Conservation (phyloP, 2,888 invertebrate genomes). For the Gari tellinella region DNA sequence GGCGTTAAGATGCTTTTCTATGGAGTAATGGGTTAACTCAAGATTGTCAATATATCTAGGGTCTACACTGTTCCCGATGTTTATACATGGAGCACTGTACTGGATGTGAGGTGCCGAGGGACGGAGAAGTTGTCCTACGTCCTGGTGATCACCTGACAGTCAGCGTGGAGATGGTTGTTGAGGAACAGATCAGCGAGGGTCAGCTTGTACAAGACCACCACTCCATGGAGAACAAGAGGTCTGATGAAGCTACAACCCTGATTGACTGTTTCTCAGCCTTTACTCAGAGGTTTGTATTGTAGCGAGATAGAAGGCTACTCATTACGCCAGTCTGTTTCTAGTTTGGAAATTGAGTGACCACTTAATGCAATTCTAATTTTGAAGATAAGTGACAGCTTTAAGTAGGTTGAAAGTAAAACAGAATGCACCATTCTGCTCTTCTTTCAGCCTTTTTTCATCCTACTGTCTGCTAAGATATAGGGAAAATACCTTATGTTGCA, state of each 20-base stretch:
- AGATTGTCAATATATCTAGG: constrained; percentile 84
- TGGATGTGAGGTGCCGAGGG: constrained; percentile 86
- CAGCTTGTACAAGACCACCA: constrained; percentile 84
- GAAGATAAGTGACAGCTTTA: no score
- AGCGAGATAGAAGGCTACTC: no score
- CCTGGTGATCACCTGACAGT: constrained; percentile 86
- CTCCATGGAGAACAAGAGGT: constrained; percentile 85
- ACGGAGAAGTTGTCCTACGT: constrained; percentile 85
- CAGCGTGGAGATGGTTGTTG: constrained; percentile 84
- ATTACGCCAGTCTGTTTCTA: no score
- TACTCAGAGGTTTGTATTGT: constrained; percentile 85
- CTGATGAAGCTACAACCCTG: constrained; percentile 86
- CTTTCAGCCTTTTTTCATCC: no score
- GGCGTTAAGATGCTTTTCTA: no score
- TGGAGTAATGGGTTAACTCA: no score
- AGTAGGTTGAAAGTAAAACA: no score
- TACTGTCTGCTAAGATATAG: no score
- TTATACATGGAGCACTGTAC: constrained; percentile 86
- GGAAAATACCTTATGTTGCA: no score
- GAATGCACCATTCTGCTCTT: no score
- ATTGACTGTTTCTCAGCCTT: constrained; percentile 88
- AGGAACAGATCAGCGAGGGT: constrained; percentile 79
- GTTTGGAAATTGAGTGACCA: no score
- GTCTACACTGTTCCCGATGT: constrained; percentile 87
- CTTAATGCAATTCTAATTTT: no score